Evolutionary conservation across 1,140 invertebrate species (phyloP), one percentile per base, ranked within the genome.

Genomic region (Littorina saxatilis): DNA sequence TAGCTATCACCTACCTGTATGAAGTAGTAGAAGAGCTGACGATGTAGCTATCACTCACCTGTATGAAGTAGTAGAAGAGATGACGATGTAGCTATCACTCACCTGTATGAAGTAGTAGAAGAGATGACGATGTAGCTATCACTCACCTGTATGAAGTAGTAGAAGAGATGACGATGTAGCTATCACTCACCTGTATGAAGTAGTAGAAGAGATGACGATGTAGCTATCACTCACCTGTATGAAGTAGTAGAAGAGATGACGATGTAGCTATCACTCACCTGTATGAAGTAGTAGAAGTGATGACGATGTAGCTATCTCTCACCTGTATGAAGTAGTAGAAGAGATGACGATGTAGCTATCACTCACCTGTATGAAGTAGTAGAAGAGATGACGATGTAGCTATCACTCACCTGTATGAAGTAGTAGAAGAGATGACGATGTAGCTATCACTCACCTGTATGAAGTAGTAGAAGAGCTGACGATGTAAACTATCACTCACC

Each of bases 21-120:
- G n/a, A 32, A 47, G 43, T 47, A 47, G 43, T 47, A 47, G 43
- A 47, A 47, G 58, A 27, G n/a, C 23, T 7, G 58, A 27, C 23
- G 29, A 9, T 11, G 23, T 7, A 11, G 58, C 58, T 63, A 63
- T 13, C n/a, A n/a, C 52, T 55, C n/a, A 55, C 52, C 58, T 63
- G 58, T 63, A 63, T 63, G 29, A 63, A 63, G 58, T 63, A 63
- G 58, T 63, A 63, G 23, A 63, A 32, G 29, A 32, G 23, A 7
- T 27, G 58, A 63, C 23, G 29, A 23, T 7, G 58, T n/a, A n/a
- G n/a, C n/a, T n/a, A n/a, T 9, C 58, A 9, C 7, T 17, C 17
- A 47, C 43, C 43, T 47, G 43, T 47, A 47, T 47, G 43, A 47
- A 47, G 43, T 47, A 47, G 43, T 47, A 47, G 43, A 47, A 47